Evolutionary conservation across 2,113 vertebrate genomes (phyloP).

Genomic region (Carollia perspicillata): DNA sequence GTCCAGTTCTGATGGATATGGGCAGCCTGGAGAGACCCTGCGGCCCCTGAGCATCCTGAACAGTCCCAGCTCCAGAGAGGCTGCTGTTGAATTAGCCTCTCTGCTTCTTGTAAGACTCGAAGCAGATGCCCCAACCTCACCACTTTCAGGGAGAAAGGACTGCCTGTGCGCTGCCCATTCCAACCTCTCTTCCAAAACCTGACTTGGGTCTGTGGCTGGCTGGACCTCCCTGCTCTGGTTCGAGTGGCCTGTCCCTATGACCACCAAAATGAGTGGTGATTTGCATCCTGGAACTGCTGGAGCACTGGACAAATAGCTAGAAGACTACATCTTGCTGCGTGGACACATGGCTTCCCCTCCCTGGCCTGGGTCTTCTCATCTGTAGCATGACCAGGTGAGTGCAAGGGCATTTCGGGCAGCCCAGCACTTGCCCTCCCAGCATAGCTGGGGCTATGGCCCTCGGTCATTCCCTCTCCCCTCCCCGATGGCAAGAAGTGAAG

Average conservation of each 20-base stretch:
- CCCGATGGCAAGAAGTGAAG: background rate
- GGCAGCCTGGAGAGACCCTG: accelerated
- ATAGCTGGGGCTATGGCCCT: accelerated
- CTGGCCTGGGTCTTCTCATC: background rate
- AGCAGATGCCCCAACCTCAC: background rate
- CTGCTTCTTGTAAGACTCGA: background rate
- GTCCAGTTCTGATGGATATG: background rate
- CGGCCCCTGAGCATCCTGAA: background rate
- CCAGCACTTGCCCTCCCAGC: accelerated
- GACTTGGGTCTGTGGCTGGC: background rate
- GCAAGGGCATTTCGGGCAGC: background rate
- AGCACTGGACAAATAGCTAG: background rate
- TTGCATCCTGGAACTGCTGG: accelerated
- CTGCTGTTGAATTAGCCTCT: background rate
- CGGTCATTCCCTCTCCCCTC: accelerated
- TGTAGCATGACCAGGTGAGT: background rate
- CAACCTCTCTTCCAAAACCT: accelerated
- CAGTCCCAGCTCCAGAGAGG: background rate
- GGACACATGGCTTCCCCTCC: background rate
- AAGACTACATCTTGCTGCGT: accelerated
- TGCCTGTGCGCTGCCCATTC: accelerated
- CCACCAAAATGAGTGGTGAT: background rate
- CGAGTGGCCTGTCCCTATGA: background rate
- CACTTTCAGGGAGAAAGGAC: background rate
- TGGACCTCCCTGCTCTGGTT: too few relatives aligned